Percentiles rank a stretch among this genome's conserved stretches.
Conservation (phyloP, 2,888 invertebrate species). For the Drosophila imparisetae region DNA sequence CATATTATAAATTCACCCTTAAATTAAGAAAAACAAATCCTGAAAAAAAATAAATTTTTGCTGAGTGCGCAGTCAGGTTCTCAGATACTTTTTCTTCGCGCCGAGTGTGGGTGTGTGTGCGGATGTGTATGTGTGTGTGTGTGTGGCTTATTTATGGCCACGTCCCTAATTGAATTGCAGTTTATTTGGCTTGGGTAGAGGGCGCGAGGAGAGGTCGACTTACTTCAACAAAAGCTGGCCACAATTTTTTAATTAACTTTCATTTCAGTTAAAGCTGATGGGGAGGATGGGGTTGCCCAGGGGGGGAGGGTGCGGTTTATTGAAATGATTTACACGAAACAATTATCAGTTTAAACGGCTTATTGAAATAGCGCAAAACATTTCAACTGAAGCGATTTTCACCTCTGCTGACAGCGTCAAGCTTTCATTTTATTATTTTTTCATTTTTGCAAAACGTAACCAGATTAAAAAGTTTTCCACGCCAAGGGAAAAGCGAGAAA, state of each 20-base stretch:
- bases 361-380: slow-evolving; percentile 68
- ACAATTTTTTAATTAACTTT: slow-evolving; percentile 81
- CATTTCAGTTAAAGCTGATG: slow-evolving; percentile 39
- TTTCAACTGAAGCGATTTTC: slow-evolving; percentile 46
- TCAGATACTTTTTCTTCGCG: not conserved
- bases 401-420: slow-evolving; percentile 36
- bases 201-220: not conserved
- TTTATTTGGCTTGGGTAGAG: slow-evolving; percentile 65
- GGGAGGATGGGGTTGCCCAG: slow-evolving; percentile 24
- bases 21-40: not conserved
- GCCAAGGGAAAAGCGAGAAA: slow-evolving; percentile 12
- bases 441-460: slow-evolving; percentile 65
- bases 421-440: slow-evolving; percentile 77
- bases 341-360: slow-evolving; percentile 80
- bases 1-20: not conserved
- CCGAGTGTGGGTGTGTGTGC: slow-evolving; percentile 13
- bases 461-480: slow-evolving; percentile 76
- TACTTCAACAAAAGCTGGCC: slow-evolving; percentile 70
- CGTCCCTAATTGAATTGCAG: slow-evolving; percentile 79
- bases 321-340: slow-evolving; percentile 74
- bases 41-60: not conserved
- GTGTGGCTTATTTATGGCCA: slow-evolving; percentile 72
- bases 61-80: not conserved
- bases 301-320: not conserved
- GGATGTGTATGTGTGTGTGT: slow-evolving; percentile 12